Evolutionary conservation across 2,888 invertebrate species (phyloP).

Genomic region (Caenorhabditis uteleia): DNA sequence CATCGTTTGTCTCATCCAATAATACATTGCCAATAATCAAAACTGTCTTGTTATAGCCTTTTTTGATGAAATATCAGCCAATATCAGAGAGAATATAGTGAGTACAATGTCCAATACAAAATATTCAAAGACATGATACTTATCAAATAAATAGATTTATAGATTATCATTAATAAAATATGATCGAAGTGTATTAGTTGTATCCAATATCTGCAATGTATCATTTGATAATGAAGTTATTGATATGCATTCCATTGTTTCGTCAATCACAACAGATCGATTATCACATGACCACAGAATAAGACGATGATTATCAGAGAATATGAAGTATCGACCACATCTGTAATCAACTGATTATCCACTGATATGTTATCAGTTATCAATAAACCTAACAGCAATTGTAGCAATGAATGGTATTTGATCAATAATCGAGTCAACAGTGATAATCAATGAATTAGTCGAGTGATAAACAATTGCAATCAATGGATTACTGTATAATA

Average conservation of each 20-base stretch:
- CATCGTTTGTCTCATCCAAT: too few species aligned
- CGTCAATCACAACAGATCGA: slow-evolving; percentile 11
- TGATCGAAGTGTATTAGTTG: slow-evolving; percentile 11
- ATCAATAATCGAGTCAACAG: slow-evolving; percentile 16
- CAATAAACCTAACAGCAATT: slow-evolving; percentile 16
- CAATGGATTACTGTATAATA: slow-evolving; percentile 16
- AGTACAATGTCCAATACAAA: too few species aligned
- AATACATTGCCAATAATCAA: too few species aligned
- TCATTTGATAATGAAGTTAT: slow-evolving; percentile 24
- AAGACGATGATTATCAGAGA: slow-evolving; percentile 22
- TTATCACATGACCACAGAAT: slow-evolving; percentile 24
- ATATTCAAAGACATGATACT: too few species aligned
- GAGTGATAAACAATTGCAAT: slow-evolving; percentile 22
- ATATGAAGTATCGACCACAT: slow-evolving; percentile 28
- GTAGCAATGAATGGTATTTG: slow-evolving; percentile 27
- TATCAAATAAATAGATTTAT: too few species aligned
- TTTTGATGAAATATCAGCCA: too few species aligned
- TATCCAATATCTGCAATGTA: slow-evolving; percentile 21
- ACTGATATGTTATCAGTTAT: background rate
- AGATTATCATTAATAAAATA: slow-evolving; percentile 23
- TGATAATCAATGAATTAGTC: slow-evolving; percentile 12
- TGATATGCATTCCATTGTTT: slow-evolving; percentile 8
- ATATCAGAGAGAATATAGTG: too few species aligned
- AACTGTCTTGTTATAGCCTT: too few species aligned
- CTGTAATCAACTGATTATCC: slow-evolving; percentile 8